Evolutionary conservation across 1,140 invertebrate species (phyloP), one percentile per base, ranked within the genome.

Genomic region (Drosophila aff.): DNA sequence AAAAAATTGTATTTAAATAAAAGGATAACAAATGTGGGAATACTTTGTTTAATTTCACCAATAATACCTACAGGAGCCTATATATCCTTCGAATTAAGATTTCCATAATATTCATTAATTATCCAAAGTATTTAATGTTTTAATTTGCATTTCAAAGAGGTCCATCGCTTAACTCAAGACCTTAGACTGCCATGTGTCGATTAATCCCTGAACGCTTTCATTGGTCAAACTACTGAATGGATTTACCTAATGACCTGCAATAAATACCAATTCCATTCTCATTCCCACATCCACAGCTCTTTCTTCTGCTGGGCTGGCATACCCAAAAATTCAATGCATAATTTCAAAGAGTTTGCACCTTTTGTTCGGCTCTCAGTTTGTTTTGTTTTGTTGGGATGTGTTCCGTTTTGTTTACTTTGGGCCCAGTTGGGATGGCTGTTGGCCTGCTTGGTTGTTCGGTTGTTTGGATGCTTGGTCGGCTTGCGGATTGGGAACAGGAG

Each of bases 331-430:
- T 72, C 67, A 84, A 83, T 81, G 81, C 73, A 84, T 77, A 83
- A 81, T 65, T 89, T 52, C 43, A 83, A 73, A 66, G 76, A 64
- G 44, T 67, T 73, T 83, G 68, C 81, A 89, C 81, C 84, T 89
- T 89, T 87, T 78, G 61, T 80, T 82, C 60, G 50, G 50, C 10
- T 6, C 16, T 50, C 15, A 50, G 67, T 52, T 74, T 57, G 33
- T 63, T 49, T 68, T 26, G 43, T 65, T 66, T 50, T 41, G 72
- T 18, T 31, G 60, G 55, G 44, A 23, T 60, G 41, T 74, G 61
- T 67, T 52, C 60, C 57, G 57, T 74, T 71, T 72, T 81, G 73
- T 66, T 78, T 67, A 49, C 47, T 75, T 72, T 65, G 16, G 66
- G 55, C 53, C 36, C 10, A 59, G 66, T 59, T 72, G n/a, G 53